Evolutionary conservation across 2,113 vertebrate species (phyloP).

Genomic region (Brachyhypopomus occidentalis): DNA sequence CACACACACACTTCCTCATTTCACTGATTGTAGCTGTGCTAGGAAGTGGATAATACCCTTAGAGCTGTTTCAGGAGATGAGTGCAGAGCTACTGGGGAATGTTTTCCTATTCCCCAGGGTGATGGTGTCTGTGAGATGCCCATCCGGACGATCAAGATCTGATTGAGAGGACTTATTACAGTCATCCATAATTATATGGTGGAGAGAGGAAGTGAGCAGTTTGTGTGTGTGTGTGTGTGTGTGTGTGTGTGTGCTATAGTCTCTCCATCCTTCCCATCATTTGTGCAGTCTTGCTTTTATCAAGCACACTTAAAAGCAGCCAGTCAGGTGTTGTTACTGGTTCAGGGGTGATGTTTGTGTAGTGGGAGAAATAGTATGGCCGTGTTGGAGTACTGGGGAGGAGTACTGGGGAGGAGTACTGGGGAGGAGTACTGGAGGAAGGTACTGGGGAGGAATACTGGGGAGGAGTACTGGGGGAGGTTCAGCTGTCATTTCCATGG

Average conservation of each 20-base stretch:
- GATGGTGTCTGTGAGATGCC: slow-evolving; percentile 24
- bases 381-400: too few relatives aligned
- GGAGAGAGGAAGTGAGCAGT: slow-evolving; percentile 11
- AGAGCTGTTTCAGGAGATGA: slow-evolving; percentile 13
- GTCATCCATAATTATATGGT: slow-evolving; percentile 26
- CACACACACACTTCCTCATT: slow-evolving; percentile 32
- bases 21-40: slow-evolving; percentile 23
- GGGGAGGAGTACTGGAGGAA: too few relatives aligned
- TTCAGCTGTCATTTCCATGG: too few relatives aligned
- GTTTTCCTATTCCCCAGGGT: slow-evolving; percentile 31
- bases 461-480: neutral
- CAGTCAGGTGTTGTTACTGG: too few relatives aligned
- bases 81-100: slow-evolving; percentile 2
- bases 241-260: neutral
- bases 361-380: too few relatives aligned
- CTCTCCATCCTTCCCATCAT: neutral
- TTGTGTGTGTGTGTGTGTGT: neutral
- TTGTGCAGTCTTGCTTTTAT: neutral
- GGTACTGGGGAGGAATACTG: neutral
- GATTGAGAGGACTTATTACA: slow-evolving; percentile 33
- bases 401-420: too few relatives aligned
- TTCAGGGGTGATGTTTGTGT: too few relatives aligned
- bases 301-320: neutral
- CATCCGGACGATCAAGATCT: slow-evolving; percentile 21
- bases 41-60: slow-evolving; percentile 25